Evolutionary conservation across 64 coral and sea anemone genomes (phyloP), one percentile per base, ranked within the genome.

Genomic region (Actinia tenebrosa): DNA sequence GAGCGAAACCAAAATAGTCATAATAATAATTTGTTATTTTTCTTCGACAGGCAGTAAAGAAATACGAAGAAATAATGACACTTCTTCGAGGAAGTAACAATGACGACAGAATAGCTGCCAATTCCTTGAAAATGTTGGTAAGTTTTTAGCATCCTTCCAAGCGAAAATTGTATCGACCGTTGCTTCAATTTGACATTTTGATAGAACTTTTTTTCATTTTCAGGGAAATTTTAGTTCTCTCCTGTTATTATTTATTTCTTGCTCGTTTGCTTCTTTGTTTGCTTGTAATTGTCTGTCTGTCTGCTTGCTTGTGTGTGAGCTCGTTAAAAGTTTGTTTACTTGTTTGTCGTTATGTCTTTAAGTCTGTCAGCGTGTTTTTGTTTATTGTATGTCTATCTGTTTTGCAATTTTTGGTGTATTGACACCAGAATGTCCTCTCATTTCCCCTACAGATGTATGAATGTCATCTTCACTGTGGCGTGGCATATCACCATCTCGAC

Each of bases 91-190:
- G 17, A 59, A 85, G n/a, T 3, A 43, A 19, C 37, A 4, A 4
- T 30, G 58, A 64, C 83, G 30, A 85, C 23, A 85, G 26, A 54
- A 81, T 83, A 10, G 46, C 44, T 43, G 16, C 1, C 13, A 83
- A 83, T 83, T 18, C 83, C 14, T 85, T 85, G 9, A 85, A 46
- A 43, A 85, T 85, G 83, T 54, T 85, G 83, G 83, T 85, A 85
- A 85, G 83, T 59, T 7, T 61, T 85, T 8, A 50, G 47, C 47
- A 50, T 50, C 30, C 30, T 84, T 1, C 19, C 25, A 25, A 71
- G 9, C n/a, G n/a, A 10, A 55, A 55, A 55, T 55, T 55, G 53
- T 55, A 11, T 11, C 11, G 11, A 55, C 53, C 5, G 53, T 55
- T 37, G 30, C 30, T 37, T 37, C 30, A 37, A 37, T 37, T 37